Percentiles rank a stretch among this genome's conserved stretches.
Evolutionary conservation across 1,140 invertebrate species (phyloP).

Genomic region (Drosophila dunni): DNA sequence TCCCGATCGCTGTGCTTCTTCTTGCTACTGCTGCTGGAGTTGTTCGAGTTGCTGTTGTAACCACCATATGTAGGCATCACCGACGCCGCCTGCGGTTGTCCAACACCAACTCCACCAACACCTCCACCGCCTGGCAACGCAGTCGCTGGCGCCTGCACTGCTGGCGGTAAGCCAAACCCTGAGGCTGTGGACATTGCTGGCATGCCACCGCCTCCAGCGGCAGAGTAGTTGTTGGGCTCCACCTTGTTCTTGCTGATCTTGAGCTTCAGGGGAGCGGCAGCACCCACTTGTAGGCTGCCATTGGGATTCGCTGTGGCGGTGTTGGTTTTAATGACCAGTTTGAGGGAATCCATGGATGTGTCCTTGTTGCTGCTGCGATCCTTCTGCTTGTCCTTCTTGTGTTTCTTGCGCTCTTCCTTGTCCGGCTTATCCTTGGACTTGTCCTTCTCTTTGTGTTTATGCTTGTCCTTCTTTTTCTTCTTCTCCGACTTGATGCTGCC

Average conservation of each 20-base stretch:
- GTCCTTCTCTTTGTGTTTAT: conserved; percentile 88
- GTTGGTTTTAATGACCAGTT: conserved; percentile 67
- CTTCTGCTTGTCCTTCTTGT: conserved; percentile 88
- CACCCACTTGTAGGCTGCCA: conserved; percentile 53
- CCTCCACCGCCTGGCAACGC: background rate
- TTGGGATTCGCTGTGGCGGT: conserved; percentile 48
- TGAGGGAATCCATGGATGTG: conserved; percentile 72
- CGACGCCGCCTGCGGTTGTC: conserved; percentile 41
- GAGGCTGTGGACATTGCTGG: conserved; percentile 32
- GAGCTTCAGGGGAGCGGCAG: conserved; percentile 85
- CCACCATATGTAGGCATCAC: conserved; percentile 45
- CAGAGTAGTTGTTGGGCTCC: conserved; percentile 70
- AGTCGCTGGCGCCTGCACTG: conserved; percentile 4
- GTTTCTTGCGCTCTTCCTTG: conserved; percentile 87
- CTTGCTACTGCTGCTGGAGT: conserved; percentile 72
- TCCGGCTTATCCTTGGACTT: conserved; percentile 86
- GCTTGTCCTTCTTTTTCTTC: conserved; percentile 88
- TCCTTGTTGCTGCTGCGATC: conserved; percentile 84
- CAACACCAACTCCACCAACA: too few relatives aligned
- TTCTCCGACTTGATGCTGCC: conserved; percentile 79
- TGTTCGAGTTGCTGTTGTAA: conserved; percentile 52
- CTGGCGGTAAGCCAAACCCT: conserved; percentile 34
- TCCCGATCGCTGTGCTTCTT: conserved; percentile 86
- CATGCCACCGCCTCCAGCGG: conserved; percentile 35
- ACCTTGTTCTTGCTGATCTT: conserved; percentile 88